Conservation (phyloP, 35 echinoderm and acorn worm species). For the Lytechinus variegatus region DNA sequence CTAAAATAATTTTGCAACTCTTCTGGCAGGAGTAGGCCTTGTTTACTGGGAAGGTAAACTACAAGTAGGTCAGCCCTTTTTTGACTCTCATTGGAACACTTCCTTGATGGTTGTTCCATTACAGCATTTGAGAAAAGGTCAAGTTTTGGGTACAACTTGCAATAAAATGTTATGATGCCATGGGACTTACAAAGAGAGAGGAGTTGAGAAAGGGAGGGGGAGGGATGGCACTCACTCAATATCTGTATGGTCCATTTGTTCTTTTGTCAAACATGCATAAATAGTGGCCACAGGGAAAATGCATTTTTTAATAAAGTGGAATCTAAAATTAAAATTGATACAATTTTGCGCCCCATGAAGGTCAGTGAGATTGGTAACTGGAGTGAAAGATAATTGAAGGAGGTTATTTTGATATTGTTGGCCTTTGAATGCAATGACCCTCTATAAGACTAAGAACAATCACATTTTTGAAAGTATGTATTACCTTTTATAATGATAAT, state of each 20-base stretch:
- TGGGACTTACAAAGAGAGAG: neutral
- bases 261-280: neutral
- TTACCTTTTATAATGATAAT: no score
- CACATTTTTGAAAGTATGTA: no score
- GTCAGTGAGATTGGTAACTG: neutral
- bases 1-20: neutral
- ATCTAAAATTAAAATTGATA: neutral
- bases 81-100: neutral
- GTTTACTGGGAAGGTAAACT: neutral
- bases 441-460: no score
- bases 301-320: neutral
- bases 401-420: no score
- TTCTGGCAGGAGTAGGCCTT: neutral
- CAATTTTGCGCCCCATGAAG: neutral
- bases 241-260: neutral
- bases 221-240: neutral
- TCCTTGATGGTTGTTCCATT: neutral
- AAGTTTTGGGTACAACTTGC: slow-evolving; percentile 1
- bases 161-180: slow-evolving; percentile 20
- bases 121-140: slow-evolving; percentile 2
- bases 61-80: neutral
- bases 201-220: no score
- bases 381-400: neutral
- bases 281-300: neutral
- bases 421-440: no score